Conservation (phyloP, 2,113 vertebrate species). For the Gopherus flavomarginatus region DNA sequence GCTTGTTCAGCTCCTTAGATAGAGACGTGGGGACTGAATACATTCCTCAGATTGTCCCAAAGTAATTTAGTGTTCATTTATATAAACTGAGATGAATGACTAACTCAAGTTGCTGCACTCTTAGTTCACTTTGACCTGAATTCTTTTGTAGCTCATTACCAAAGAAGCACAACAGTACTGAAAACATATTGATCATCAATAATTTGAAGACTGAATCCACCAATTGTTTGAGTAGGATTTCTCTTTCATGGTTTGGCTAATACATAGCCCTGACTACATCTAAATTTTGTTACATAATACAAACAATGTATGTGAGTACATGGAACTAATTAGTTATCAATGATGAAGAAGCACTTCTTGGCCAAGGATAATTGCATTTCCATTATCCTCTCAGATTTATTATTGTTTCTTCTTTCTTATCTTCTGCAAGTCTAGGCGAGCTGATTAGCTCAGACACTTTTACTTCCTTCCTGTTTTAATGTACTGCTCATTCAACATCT, state of each 20-base stretch:
- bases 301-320: not conserved
- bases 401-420: not conserved
- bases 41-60: not conserved
- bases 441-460: not conserved
- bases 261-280: constrained; percentile 7
- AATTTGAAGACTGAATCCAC: constrained; percentile 17
- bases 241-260: constrained; percentile 6
- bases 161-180: not conserved
- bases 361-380: not conserved
- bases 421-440: not conserved
- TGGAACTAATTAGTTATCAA: constrained; percentile 28
- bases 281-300: constrained; percentile 42
- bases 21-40: not conserved
- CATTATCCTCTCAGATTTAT: not conserved
- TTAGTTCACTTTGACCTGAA: not conserved
- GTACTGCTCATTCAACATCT: fast-evolving
- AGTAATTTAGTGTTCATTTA: not conserved
- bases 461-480: not conserved
- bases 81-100: not conserved
- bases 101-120: not conserved
- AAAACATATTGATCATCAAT: not conserved
- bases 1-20: not conserved
- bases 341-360: not conserved
- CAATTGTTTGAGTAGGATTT: not conserved
- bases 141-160: not conserved